phyloP scores from a whole-genome alignment of 64 coral and sea anemone species.

The Montipora cactus region DNA sequence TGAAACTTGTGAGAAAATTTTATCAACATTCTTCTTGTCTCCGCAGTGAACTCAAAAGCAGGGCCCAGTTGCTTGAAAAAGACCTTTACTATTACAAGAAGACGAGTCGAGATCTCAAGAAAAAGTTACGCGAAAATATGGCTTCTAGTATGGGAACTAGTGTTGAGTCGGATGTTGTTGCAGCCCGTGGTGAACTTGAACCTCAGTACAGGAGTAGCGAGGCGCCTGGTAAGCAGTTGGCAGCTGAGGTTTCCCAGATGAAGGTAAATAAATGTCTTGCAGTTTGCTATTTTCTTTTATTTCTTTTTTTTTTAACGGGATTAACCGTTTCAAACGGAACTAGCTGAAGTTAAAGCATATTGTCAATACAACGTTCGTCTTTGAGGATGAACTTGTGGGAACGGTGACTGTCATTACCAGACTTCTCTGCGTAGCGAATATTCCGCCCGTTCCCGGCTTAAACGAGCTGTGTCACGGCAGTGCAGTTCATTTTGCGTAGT shows the following conservation, averaged over 20 bases:
- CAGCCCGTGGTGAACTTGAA: slow-evolving; percentile 30
- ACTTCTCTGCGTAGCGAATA: too few relatives aligned
- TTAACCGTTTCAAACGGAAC: too few relatives aligned
- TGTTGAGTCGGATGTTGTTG: slow-evolving; percentile 44
- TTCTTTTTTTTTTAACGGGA: too few relatives aligned
- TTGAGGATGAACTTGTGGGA: too few relatives aligned
- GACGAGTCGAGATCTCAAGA: slow-evolving; percentile 93
- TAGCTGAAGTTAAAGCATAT: too few relatives aligned
- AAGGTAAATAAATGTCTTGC: slow-evolving; percentile 16
- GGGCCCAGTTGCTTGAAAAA: slow-evolving; percentile 82
- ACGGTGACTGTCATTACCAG: too few relatives aligned
- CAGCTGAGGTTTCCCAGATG: slow-evolving; percentile 44
- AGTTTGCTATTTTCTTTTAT: not conserved
- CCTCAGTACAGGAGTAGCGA: slow-evolving; percentile 27
- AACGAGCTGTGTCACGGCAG: too few relatives aligned
- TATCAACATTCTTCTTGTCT: not conserved
- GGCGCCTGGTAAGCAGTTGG: slow-evolving; percentile 46
- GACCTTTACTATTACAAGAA: slow-evolving; percentile 99
- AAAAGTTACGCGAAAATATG: slow-evolving; percentile 86
- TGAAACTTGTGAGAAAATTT: not conserved
- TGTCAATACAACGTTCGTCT: too few relatives aligned
- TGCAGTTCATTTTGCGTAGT: too few relatives aligned
- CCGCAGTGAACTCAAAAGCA: slow-evolving; percentile 70
- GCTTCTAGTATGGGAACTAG: slow-evolving; percentile 71
- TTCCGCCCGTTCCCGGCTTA: too few relatives aligned